A percentile compares a stretch with the other conserved stretches of the same genome.
phyloP scores from a whole-genome alignment of 2,113 vertebrate species.

The Rattus rattus region DNA sequence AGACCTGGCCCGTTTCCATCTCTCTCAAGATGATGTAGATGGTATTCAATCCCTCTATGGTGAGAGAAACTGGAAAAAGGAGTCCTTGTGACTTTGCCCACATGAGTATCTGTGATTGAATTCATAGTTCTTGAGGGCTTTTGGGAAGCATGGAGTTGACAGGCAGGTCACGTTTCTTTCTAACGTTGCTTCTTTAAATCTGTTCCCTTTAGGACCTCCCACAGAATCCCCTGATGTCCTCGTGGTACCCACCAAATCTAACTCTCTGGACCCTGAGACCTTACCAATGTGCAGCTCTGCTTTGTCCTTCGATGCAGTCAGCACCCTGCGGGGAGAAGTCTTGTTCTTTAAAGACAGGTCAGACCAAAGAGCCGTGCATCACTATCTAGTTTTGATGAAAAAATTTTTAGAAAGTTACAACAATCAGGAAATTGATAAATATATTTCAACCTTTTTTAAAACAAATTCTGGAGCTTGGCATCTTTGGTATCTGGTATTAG shows the following conservation, averaged over 20 bases:
- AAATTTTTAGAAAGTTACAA: background rate
- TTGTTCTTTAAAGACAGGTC: slow-evolving; percentile 93
- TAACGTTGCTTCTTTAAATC: slow-evolving; percentile 1
- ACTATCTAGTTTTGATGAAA: background rate
- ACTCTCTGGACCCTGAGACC: slow-evolving; percentile 66
- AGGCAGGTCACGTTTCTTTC: background rate
- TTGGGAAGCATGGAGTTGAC: background rate
- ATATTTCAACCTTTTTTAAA: slow-evolving; percentile 28
- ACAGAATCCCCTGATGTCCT: slow-evolving; percentile 17
- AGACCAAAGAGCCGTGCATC: background rate
- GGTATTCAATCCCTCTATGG: slow-evolving; percentile 90
- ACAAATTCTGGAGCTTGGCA: background rate
- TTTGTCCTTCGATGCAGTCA: slow-evolving; percentile 91
- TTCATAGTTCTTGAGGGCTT: background rate
- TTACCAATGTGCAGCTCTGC: slow-evolving; percentile 84
- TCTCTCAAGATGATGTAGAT: slow-evolving; percentile 87
- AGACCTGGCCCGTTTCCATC: slow-evolving; percentile 81
- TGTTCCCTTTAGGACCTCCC: slow-evolving; percentile 71
- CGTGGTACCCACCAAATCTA: background rate
- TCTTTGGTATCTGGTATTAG: background rate
- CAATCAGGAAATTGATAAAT: background rate
- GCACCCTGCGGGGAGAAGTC: slow-evolving; percentile 88
- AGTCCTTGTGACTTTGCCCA: background rate
- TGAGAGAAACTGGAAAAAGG: slow-evolving; percentile 68
- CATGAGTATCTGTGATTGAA: background rate